These are phyloP conservation scores for Campoletis sonorensis DNA, from an alignment of 1,140 invertebrate species.

Conservation along the genomic window DNA sequence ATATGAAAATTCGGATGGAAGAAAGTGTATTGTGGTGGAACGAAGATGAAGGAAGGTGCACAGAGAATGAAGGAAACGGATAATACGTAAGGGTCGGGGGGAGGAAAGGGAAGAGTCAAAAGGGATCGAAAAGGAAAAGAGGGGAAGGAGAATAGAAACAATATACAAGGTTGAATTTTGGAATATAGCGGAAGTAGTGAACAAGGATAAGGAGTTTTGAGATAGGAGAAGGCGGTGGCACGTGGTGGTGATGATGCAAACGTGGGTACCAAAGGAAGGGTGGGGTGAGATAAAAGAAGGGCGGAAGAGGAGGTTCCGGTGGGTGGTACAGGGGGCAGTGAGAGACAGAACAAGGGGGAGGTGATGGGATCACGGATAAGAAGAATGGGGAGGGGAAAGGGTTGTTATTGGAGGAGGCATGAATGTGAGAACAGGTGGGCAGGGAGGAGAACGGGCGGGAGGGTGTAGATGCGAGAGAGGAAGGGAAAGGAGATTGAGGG, in stretches of 20 bases:
- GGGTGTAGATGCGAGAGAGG: too few relatives aligned
- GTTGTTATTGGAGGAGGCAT: not conserved
- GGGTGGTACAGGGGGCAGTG: slow-evolving; percentile 5
- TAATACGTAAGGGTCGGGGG: not conserved
- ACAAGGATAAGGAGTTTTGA: slow-evolving; percentile 42
- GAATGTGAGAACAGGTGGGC: slow-evolving; percentile 5
- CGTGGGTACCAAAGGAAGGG: slow-evolving; percentile 20
- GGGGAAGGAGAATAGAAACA: not conserved
- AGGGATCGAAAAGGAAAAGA: not conserved
- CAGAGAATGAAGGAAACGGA: too few relatives aligned
- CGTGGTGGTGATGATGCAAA: slow-evolving; percentile 25
- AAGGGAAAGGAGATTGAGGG: too few relatives aligned
- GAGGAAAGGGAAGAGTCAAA: too few relatives aligned
- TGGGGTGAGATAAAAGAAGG: not conserved
- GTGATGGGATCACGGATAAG: slow-evolving; percentile 29
- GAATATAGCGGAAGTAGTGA: slow-evolving; percentile 32
- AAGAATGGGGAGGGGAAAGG: not conserved
- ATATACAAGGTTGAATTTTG: slow-evolving; percentile 14
- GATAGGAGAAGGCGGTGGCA: not conserved
- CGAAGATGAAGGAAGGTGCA: too few relatives aligned
- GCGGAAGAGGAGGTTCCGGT: not conserved
- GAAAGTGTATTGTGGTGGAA: too few relatives aligned
- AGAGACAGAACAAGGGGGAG: slow-evolving; percentile 10
- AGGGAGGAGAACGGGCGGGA: not conserved
- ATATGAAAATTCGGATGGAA: too few relatives aligned